A percentile compares a stretch with the other conserved stretches of the same genome.
These are phyloP conservation scores for Catocala nupta DNA, from an alignment of 2,888 invertebrate species.

Conservation along the genomic window DNA sequence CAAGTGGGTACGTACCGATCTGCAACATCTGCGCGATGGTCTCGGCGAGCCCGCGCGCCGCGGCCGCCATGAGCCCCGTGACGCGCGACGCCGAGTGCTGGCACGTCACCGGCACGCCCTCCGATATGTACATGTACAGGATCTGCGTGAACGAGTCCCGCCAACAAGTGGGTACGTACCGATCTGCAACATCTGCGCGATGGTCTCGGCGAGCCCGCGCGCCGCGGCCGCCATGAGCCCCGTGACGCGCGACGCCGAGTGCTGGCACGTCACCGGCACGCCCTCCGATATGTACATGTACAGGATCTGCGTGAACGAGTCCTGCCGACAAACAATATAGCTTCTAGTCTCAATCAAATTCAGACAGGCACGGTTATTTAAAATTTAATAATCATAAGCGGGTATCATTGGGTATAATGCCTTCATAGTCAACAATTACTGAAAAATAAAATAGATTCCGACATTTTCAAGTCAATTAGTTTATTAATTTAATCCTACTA, in stretches of 20 bases:
- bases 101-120: slow-evolving; percentile 92
- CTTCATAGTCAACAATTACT: too few species aligned
- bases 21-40: slow-evolving; percentile 90
- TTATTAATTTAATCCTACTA: too few species aligned
- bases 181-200: slow-evolving; percentile 90
- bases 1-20: slow-evolving; percentile 81
- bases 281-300: slow-evolving; percentile 93
- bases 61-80: slow-evolving; percentile 93
- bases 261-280: slow-evolving; percentile 91
- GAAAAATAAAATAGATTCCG: too few species aligned
- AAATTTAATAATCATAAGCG: too few species aligned
- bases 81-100: slow-evolving; percentile 89
- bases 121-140: slow-evolving; percentile 92
- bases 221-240: slow-evolving; percentile 93
- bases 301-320: slow-evolving; percentile 91
- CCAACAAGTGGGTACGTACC: slow-evolving; percentile 70
- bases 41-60: slow-evolving; percentile 90
- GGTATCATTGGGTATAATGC: too few species aligned
- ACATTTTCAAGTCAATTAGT: too few species aligned
- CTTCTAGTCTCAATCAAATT: too few species aligned
- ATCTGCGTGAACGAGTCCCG: slow-evolving; percentile 92
- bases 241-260: slow-evolving; percentile 89
- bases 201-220: slow-evolving; percentile 89
- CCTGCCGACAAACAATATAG: slow-evolving; percentile 68
- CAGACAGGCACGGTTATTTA: too few species aligned